Conservation (phyloP, 2,888 invertebrate species). For the Stenichneumon culpator region DNA sequence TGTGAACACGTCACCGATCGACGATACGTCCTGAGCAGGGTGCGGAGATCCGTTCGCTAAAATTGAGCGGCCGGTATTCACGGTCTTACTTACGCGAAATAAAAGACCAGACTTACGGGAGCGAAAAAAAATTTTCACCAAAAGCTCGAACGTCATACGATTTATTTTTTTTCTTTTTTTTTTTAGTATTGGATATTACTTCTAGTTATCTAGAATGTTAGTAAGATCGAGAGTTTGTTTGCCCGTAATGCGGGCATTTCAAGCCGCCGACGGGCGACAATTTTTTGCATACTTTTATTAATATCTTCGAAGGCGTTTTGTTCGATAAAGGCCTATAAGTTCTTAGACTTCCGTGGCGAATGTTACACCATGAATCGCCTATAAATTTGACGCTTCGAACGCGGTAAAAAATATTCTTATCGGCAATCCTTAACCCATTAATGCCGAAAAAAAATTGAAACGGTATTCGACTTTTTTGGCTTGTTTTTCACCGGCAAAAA, state of each 20-base stretch:
- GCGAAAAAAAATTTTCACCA: background rate
- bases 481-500: no score
- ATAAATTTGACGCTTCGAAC: background rate
- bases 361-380: background rate
- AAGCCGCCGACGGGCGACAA: constrained; percentile 1
- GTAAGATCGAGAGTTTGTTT: constrained; percentile 31
- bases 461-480: no score
- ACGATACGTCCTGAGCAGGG: constrained; percentile 3
- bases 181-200: background rate
- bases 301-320: background rate
- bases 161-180: background rate
- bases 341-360: constrained; percentile 23
- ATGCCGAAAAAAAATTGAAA: background rate
- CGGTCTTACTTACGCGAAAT: background rate
- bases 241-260: constrained; percentile 10
- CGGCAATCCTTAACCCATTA: background rate
- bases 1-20: constrained; percentile 26
- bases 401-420: background rate
- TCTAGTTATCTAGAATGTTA: background rate
- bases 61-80: background rate
- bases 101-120: constrained; percentile 23
- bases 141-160: background rate
- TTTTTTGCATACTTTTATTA: background rate
- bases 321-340: background rate
- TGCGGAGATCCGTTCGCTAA: background rate